Percentiles rank a stretch among this genome's conserved stretches.
phyloP scores from a whole-genome alignment of 2,888 invertebrate species.

The Agapetus fuscipes region DNA sequence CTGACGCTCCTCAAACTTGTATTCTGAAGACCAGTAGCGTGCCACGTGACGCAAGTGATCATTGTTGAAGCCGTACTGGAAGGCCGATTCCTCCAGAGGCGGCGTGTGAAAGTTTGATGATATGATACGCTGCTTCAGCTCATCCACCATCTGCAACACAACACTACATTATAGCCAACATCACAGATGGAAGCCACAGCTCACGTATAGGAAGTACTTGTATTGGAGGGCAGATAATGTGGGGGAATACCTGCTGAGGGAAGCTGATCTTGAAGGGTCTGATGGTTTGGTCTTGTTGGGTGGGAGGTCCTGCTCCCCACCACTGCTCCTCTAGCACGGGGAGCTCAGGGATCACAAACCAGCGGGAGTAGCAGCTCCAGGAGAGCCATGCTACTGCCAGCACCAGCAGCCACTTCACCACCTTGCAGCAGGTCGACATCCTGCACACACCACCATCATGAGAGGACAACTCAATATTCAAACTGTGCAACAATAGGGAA shows the following conservation, averaged over 20 bases:
- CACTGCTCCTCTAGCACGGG: constrained; percentile 32
- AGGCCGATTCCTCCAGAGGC: constrained; percentile 57
- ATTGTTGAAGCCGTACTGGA: constrained; percentile 74
- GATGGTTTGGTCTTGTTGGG: constrained; percentile 42
- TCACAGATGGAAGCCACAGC: too few relatives aligned
- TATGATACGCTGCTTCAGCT: not conserved
- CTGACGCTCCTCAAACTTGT: constrained; percentile 55
- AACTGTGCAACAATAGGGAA: too few relatives aligned
- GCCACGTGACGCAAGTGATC: constrained; percentile 55
- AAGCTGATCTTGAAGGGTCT: constrained; percentile 52
- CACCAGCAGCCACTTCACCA: not conserved
- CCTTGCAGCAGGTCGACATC: not conserved
- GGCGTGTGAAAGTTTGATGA: constrained; percentile 31
- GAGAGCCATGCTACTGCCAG: too few relatives aligned
- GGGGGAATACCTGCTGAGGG: constrained; percentile 46
- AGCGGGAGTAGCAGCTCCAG: constrained; percentile 1
- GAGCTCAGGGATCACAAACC: constrained; percentile 9
- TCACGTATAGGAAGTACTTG: too few relatives aligned
- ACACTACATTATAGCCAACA: too few relatives aligned
- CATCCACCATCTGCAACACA: constrained; percentile 21
- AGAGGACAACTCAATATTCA: too few relatives aligned
- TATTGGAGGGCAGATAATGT: too few relatives aligned
- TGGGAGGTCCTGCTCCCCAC: constrained; percentile 47
- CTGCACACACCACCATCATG: too few relatives aligned
- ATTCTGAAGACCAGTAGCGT: constrained; percentile 69